Evolutionary conservation across 1,140 invertebrate species (phyloP).

Genomic region (Episyrphus balteatus): DNA sequence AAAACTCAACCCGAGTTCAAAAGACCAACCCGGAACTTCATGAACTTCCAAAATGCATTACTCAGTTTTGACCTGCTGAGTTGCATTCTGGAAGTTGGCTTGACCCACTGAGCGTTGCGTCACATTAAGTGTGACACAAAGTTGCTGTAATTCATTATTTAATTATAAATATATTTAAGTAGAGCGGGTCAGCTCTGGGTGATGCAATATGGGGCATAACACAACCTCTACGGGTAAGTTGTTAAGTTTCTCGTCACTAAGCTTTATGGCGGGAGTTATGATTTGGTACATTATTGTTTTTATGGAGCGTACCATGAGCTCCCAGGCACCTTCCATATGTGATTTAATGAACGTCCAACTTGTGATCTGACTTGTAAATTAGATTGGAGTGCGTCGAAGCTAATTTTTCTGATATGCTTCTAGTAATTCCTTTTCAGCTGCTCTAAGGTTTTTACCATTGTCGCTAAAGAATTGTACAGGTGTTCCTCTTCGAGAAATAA

Average conservation of each 20-base stretch:
- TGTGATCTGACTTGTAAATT: background rate
- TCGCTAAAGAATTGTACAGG: background rate
- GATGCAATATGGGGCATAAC: too few species aligned
- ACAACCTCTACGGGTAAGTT: constrained; percentile 6
- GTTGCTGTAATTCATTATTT: too few species aligned
- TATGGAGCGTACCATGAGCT: constrained; percentile 5
- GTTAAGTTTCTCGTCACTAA: constrained; percentile 4
- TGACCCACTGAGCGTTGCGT: too few species aligned
- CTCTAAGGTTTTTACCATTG: background rate
- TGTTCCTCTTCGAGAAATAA: background rate
- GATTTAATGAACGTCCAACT: constrained; percentile 10
- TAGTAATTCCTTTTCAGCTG: background rate
- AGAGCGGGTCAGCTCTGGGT: too few species aligned
- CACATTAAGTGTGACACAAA: too few species aligned
- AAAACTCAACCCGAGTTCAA: too few species aligned
- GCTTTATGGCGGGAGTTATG: background rate
- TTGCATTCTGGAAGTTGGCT: too few species aligned
- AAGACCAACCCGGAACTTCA: too few species aligned
- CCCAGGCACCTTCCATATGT: constrained; percentile 14
- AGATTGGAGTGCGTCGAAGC: background rate
- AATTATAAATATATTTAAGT: too few species aligned
- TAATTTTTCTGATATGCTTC: background rate
- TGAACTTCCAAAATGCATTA: too few species aligned
- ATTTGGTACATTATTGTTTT: constrained; percentile 8
- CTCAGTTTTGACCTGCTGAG: too few species aligned